Conservation (phyloP, 2,797 vertebrate species). For the Pempheris klunzingeri region DNA sequence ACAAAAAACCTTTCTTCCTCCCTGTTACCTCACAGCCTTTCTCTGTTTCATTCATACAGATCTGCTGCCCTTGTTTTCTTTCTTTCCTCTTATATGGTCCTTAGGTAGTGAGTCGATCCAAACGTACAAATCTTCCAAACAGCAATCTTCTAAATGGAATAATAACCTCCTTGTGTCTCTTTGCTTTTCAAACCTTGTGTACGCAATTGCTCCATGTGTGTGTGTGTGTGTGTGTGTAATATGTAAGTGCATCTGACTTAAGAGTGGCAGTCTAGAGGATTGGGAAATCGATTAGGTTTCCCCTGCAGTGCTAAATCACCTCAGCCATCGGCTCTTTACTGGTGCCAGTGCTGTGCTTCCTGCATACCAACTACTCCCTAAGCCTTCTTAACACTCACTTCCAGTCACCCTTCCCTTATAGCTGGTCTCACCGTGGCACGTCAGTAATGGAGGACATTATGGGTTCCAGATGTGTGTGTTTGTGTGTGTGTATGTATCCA, state of each 20-base stretch:
- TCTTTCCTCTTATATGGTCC: background rate
- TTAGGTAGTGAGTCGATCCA: slow-evolving; percentile 3
- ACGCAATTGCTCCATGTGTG: slow-evolving; percentile 11
- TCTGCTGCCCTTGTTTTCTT: background rate
- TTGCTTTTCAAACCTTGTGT: slow-evolving; percentile 18
- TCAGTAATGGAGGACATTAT: slow-evolving; percentile 22
- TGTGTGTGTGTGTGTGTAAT: slow-evolving; percentile 29
- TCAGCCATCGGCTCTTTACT: slow-evolving; percentile 51
- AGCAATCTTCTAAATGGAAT: slow-evolving; percentile 27
- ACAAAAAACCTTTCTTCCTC: slow-evolving; percentile 16
- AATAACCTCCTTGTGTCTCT: slow-evolving; percentile 21
- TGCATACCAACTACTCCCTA: slow-evolving; percentile 66
- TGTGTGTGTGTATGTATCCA: slow-evolving; percentile 8
- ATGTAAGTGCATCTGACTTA: slow-evolving; percentile 62
- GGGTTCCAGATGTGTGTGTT: slow-evolving; percentile 22
- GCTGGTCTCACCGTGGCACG: slow-evolving; percentile 21
- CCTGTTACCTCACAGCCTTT: background rate
- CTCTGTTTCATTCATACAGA: slow-evolving; percentile 25
- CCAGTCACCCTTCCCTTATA: slow-evolving; percentile 43
- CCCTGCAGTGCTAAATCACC: slow-evolving; percentile 67
- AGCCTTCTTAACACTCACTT: slow-evolving; percentile 37
- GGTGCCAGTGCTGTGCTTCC: slow-evolving; percentile 53
- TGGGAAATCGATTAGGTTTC: slow-evolving; percentile 71
- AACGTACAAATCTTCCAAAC: slow-evolving; percentile 8
- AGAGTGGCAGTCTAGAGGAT: slow-evolving; percentile 66